Evolutionary conservation across 2,113 vertebrate genomes (phyloP).

Genomic region (Gnathonemus echidnorhynchus): DNA sequence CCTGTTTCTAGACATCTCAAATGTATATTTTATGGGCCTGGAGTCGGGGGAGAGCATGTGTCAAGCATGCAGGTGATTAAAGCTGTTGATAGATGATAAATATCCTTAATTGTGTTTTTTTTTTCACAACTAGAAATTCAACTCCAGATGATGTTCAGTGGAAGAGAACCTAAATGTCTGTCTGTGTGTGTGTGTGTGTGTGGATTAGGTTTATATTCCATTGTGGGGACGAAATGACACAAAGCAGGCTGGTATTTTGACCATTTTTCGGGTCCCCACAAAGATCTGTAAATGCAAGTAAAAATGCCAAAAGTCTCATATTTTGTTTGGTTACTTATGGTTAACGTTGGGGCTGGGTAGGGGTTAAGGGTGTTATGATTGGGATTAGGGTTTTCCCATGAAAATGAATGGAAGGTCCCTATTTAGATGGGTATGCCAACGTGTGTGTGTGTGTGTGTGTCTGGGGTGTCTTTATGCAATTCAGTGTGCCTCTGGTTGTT

Average conservation of each 20-base stretch:
- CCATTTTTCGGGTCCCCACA: no score
- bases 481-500: not conserved
- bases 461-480: not conserved
- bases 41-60: not conserved
- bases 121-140: not conserved
- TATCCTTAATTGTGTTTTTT: not conserved
- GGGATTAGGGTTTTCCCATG: not conserved
- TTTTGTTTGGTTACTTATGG: not conserved
- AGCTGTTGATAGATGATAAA: not conserved
- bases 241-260: no score
- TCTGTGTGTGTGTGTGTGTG: not conserved
- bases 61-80: conserved; percentile 4
- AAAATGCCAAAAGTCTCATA: no score
- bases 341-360: not conserved
- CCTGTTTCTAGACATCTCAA: not conserved
- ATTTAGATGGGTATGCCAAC: not conserved
- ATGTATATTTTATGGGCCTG: not conserved
- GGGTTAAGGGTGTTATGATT: not conserved
- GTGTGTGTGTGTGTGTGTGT: not conserved
- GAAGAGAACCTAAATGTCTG: not conserved
- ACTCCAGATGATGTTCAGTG: not conserved
- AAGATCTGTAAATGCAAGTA: no score
- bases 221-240: not conserved
- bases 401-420: not conserved
- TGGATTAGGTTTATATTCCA: no score